Evolutionary conservation across 2,888 invertebrate species (phyloP).

Genomic region (Cheiracanthium punctorium): DNA sequence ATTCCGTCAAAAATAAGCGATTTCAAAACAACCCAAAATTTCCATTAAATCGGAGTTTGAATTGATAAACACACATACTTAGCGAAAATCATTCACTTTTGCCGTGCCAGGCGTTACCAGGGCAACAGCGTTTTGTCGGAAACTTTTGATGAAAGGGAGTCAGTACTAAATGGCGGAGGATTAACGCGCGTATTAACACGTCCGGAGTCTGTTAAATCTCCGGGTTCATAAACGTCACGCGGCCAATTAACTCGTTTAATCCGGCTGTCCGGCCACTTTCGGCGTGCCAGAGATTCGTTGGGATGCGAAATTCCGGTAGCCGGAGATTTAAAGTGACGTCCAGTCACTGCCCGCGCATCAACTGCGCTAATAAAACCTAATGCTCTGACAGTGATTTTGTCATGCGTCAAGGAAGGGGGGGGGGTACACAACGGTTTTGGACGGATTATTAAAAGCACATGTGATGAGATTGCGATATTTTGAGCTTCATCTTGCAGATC

Average conservation of each 20-base stretch:
- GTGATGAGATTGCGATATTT: too few species aligned
- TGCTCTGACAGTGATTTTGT: background rate
- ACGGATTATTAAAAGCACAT: too few species aligned
- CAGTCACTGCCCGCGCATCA: background rate
- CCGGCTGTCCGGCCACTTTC: conserved; percentile 39
- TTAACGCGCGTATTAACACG: conserved; percentile 53
- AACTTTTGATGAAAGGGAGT: conserved; percentile 7
- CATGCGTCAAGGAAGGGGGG: background rate
- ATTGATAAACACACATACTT: too few species aligned
- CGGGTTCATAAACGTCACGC: conserved; percentile 61
- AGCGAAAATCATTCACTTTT: too few species aligned
- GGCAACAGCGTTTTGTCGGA: background rate
- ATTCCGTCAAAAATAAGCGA: too few species aligned
- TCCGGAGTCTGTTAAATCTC: conserved; percentile 45
- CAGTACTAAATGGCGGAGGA: conserved; percentile 53
- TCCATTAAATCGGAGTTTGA: too few species aligned
- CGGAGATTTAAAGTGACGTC: background rate
- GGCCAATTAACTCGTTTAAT: conserved; percentile 61
- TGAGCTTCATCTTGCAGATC: too few species aligned
- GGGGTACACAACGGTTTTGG: too few species aligned
- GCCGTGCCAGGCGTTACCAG: too few species aligned
- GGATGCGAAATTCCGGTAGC: background rate
- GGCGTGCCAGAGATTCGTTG: background rate
- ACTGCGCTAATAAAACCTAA: background rate
- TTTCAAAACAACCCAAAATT: too few species aligned